Conservation (phyloP, 1,140 invertebrate genomes). For the Ephestia elutella region DNA sequence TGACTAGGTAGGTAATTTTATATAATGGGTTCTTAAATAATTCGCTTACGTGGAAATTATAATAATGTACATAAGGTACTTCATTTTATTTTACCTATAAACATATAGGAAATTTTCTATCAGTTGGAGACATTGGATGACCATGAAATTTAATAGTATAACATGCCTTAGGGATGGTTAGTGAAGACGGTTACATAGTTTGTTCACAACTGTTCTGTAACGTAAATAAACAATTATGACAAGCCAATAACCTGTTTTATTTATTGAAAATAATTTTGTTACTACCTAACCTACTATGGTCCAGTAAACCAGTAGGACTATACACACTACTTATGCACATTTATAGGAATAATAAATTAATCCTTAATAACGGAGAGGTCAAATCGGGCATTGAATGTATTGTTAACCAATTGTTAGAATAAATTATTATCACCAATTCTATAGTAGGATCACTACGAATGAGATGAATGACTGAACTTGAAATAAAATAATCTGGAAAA, state of each 20-base stretch:
- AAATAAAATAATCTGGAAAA: background rate
- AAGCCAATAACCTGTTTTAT: constrained; percentile 11
- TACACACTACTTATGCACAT: too few relatives aligned
- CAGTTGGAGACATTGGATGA: background rate
- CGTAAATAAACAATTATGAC: constrained; percentile 35
- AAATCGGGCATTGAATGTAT: too few relatives aligned
- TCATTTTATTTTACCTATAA: background rate
- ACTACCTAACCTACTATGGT: too few relatives aligned
- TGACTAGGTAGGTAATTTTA: too few relatives aligned
- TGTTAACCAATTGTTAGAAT: too few relatives aligned
- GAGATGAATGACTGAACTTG: background rate
- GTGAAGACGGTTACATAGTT: constrained; percentile 29
- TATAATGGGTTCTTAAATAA: too few relatives aligned
- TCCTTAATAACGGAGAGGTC: too few relatives aligned
- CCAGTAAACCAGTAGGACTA: too few relatives aligned
- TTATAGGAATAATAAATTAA: too few relatives aligned
- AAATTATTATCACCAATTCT: too few relatives aligned
- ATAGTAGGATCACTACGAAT: background rate
- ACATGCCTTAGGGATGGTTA: constrained; percentile 50
- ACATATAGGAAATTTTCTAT: background rate
- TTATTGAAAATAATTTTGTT: background rate
- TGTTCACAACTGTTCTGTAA: constrained; percentile 31
- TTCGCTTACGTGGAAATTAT: constrained; percentile 2
- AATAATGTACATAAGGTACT: background rate
- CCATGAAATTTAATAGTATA: constrained; percentile 11